Conservation (phyloP, 2,113 vertebrate genomes). For the Carlito syrichta region DNA sequence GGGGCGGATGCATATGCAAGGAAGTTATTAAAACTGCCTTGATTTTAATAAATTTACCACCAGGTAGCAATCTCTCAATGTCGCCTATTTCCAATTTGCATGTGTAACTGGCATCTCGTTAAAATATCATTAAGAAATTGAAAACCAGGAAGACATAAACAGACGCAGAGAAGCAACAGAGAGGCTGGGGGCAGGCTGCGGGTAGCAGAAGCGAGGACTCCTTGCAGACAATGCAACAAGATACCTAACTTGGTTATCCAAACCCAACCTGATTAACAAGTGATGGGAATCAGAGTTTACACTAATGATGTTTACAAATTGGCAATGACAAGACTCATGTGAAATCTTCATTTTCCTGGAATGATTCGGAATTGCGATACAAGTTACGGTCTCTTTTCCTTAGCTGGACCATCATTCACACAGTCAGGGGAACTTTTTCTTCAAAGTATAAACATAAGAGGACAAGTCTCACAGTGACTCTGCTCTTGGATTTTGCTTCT, state of each 20-base stretch:
- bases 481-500: background rate
- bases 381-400: constrained; percentile 28
- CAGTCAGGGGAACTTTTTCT: background rate
- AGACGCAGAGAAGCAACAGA: constrained; percentile 60
- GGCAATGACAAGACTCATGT: constrained; percentile 34
- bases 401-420: background rate
- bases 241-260: constrained; percentile 57
- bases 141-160: constrained; percentile 77
- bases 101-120: constrained; percentile 82
- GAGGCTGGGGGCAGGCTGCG: background rate
- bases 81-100: constrained; percentile 78
- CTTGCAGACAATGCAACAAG: constrained; percentile 54
- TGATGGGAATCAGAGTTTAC: constrained; percentile 54
- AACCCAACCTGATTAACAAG: constrained; percentile 62
- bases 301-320: constrained; percentile 34
- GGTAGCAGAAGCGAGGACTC: background rate
- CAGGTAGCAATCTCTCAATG: constrained; percentile 78
- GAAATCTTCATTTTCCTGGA: constrained; percentile 38
- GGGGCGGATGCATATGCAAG: constrained; percentile 56
- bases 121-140: constrained; percentile 81
- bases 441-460: background rate
- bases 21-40: constrained; percentile 75
- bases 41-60: constrained; percentile 76
- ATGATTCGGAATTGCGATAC: background rate
- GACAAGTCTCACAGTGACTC: background rate